These are phyloP conservation scores for Edolisoma coerulescens DNA, from an alignment of 2,113 vertebrate species.

Conservation along the genomic window DNA sequence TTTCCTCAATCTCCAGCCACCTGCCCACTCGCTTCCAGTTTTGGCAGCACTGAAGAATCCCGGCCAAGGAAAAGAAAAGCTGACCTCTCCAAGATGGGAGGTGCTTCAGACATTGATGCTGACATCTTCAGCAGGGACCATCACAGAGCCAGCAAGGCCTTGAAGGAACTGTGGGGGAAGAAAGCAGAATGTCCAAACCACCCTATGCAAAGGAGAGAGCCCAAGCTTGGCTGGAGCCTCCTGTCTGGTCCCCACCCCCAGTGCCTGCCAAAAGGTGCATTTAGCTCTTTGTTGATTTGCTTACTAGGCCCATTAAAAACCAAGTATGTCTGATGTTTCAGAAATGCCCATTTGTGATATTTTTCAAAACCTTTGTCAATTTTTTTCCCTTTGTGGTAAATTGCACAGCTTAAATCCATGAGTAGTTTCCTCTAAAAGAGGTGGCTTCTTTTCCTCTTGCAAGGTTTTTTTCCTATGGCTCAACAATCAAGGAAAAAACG, in stretches of 20 bases:
- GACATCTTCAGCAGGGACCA: not conserved
- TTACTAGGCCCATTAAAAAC: not conserved
- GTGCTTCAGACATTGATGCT: not conserved
- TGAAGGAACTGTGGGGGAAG: not conserved
- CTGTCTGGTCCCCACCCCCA: not conserved
- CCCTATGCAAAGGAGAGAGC: not conserved
- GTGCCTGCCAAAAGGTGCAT: not conserved
- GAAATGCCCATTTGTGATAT: not conserved
- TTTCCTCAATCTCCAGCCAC: not conserved
- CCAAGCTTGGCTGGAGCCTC: not conserved
- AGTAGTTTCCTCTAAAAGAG: not conserved
- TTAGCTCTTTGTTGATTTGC: not conserved
- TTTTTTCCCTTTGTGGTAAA: not conserved
- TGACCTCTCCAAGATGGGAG: rapidly evolving
- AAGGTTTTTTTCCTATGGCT: not conserved
- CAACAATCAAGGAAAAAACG: not conserved
- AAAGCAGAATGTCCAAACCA: not conserved
- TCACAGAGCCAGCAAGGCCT: not conserved
- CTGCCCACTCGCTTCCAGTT: rapidly evolving
- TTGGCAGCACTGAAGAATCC: not conserved
- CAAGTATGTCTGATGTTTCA: not conserved
- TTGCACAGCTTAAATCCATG: rapidly evolving
- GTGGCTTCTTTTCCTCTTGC: not conserved
- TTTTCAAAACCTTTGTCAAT: not conserved
- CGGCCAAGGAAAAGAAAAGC: not conserved